Conservation (phyloP, 2,797 vertebrate species). For the Chaetodon trifasciatus region DNA sequence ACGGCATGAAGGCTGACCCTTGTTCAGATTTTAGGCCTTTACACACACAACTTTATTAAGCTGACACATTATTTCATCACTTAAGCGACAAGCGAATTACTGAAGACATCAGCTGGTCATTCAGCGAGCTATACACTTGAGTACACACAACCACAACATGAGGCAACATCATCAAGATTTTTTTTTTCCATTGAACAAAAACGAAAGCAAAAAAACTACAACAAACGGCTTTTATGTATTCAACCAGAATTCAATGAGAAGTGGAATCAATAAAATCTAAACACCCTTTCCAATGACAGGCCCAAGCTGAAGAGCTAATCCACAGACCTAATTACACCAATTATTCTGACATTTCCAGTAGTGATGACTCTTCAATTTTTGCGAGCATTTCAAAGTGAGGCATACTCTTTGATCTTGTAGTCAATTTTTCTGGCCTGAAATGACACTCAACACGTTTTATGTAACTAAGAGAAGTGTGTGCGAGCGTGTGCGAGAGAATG, state of each 20-base stretch:
- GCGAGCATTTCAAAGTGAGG: constrained; percentile 29
- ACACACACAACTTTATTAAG: background rate
- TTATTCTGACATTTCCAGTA: constrained; percentile 40
- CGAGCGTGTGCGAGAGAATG: constrained; percentile 14
- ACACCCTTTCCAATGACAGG: background rate
- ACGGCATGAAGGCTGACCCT: background rate
- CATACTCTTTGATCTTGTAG: constrained; percentile 44
- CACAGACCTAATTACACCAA: constrained; percentile 38
- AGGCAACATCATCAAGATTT: background rate
- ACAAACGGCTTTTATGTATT: background rate
- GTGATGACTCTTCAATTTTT: constrained; percentile 25
- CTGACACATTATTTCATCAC: background rate
- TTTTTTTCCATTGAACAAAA: background rate
- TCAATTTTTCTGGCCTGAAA: constrained; percentile 58
- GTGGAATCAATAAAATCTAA: constrained; percentile 10
- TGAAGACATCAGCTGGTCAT: background rate
- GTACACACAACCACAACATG: background rate
- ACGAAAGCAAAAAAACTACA: background rate
- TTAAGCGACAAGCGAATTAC: background rate
- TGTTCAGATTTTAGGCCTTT: background rate
- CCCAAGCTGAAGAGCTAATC: constrained; percentile 18
- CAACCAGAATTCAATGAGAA: constrained; percentile 10
- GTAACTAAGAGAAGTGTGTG: constrained; percentile 35
- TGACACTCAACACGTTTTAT: constrained; percentile 57
- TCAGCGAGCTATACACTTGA: background rate